phyloP scores from a whole-genome alignment of 2,797 vertebrate genomes.

The Denticeps clupeoides region DNA sequence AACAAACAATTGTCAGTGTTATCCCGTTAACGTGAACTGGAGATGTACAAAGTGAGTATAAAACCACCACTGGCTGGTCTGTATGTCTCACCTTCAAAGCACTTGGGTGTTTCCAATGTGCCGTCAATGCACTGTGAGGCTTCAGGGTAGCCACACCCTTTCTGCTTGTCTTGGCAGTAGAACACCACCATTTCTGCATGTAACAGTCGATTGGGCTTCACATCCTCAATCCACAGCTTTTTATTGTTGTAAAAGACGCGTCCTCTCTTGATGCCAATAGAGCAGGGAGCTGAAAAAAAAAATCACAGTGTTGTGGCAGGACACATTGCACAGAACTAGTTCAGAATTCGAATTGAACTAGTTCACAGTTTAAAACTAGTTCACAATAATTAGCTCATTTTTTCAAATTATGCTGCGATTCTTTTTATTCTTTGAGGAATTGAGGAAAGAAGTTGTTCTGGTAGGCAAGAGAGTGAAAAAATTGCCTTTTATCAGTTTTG shows the following conservation, averaged over 20 bases:
- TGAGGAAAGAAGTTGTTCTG: too few relatives aligned
- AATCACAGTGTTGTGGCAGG: not conserved
- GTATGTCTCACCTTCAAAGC: constrained; percentile 77
- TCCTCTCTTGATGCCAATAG: constrained; percentile 63
- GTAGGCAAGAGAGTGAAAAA: too few relatives aligned
- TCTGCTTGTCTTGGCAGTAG: constrained; percentile 71
- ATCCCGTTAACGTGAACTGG: too few relatives aligned
- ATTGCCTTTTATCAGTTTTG: too few relatives aligned
- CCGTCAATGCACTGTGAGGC: constrained; percentile 62
- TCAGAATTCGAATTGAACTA: too few relatives aligned
- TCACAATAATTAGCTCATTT: too few relatives aligned
- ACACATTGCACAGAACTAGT: not conserved
- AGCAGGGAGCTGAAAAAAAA: constrained; percentile 64
- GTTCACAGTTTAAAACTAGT: too few relatives aligned
- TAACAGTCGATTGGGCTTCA: constrained; percentile 64
- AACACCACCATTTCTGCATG: constrained; percentile 66
- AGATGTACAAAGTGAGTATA: too few relatives aligned
- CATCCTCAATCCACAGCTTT: constrained; percentile 63
- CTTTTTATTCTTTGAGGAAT: too few relatives aligned
- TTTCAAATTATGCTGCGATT: too few relatives aligned
- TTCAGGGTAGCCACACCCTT: constrained; percentile 69
- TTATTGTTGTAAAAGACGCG: constrained; percentile 64
- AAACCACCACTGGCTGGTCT: too few relatives aligned
- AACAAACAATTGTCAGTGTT: too few relatives aligned
- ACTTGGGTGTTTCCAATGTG: constrained; percentile 61